These are phyloP conservation scores for Vandiemenella viatica DNA, from an alignment of 2,888 invertebrate genomes.

Conservation along the genomic window DNA sequence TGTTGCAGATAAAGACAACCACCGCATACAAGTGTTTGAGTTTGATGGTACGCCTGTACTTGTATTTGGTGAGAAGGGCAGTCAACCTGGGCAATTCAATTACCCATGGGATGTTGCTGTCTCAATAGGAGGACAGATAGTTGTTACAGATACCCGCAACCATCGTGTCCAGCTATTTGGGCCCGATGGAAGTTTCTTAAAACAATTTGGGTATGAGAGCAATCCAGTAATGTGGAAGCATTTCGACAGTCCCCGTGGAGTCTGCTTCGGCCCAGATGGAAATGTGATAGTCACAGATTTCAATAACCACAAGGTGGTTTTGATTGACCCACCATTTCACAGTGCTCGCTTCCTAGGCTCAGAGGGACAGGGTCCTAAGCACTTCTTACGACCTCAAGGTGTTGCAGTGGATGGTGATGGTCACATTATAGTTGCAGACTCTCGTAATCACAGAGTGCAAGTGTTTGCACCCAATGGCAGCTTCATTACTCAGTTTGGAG, in stretches of 20 bases:
- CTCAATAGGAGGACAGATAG: slow-evolving; percentile 64
- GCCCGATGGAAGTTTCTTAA: slow-evolving; percentile 61
- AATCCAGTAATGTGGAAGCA: slow-evolving; percentile 41
- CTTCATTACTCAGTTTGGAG: slow-evolving; percentile 40
- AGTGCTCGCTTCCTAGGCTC: slow-evolving; percentile 33
- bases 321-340: slow-evolving; percentile 49
- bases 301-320: slow-evolving; percentile 79
- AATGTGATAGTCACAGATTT: slow-evolving; percentile 85
- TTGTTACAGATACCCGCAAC: slow-evolving; percentile 86
- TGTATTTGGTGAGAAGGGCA: slow-evolving; percentile 82
- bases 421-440: slow-evolving; percentile 81
- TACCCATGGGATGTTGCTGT: slow-evolving; percentile 96
- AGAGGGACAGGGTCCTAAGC: slow-evolving; percentile 45
- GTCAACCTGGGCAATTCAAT: slow-evolving; percentile 75
- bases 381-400: slow-evolving; percentile 68
- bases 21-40: slow-evolving; percentile 78
- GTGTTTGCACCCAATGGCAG: slow-evolving; percentile 53
- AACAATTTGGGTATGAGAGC: slow-evolving; percentile 74
- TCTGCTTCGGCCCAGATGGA: slow-evolving; percentile 74
- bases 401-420: slow-evolving; percentile 76
- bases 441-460: slow-evolving; percentile 72
- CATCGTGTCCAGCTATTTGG: slow-evolving; percentile 80
- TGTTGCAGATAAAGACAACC: slow-evolving; percentile 94
- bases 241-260: slow-evolving; percentile 73
- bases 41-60: slow-evolving; percentile 61